Percentiles rank a stretch among this genome's conserved stretches.
phyloP scores from a whole-genome alignment of 2,888 invertebrate genomes.

The Apamea crenata region DNA sequence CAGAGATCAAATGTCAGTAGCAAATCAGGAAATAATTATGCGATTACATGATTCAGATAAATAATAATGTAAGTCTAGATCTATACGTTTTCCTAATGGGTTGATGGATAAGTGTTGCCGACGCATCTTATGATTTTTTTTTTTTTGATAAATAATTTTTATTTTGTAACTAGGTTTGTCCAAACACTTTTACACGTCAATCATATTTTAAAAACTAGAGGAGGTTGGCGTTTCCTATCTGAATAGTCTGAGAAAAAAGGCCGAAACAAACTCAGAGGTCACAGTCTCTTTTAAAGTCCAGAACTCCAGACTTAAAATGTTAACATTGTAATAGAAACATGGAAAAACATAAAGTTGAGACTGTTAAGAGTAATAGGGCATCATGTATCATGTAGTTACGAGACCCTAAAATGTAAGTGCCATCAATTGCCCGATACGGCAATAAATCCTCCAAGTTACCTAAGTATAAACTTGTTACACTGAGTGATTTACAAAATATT shows the following conservation, averaged over 20 bases:
- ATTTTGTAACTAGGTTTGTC: too few relatives aligned
- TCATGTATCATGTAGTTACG: constrained; percentile 51
- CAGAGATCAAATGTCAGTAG: constrained; percentile 45
- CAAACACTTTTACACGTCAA: too few relatives aligned
- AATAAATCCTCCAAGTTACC: constrained; percentile 56
- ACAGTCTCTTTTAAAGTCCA: too few relatives aligned
- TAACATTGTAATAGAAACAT: not conserved
- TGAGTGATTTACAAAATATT: constrained; percentile 59
- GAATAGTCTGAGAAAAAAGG: too few relatives aligned
- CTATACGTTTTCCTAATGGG: not conserved
- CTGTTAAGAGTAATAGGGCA: constrained; percentile 21
- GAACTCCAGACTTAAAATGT: not conserved
- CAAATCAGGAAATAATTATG: constrained; percentile 53
- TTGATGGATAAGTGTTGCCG: not conserved
- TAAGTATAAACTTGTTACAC: constrained; percentile 52
- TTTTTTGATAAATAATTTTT: too few relatives aligned
- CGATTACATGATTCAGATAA: constrained; percentile 36
- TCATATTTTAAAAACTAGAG: too few relatives aligned
- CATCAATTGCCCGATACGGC: constrained; percentile 42
- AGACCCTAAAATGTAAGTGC: constrained; percentile 43
- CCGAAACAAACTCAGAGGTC: too few relatives aligned
- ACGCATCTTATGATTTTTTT: not conserved
- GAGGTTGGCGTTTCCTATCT: too few relatives aligned
- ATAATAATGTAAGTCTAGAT: constrained; percentile 21
- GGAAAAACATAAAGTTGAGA: constrained; percentile 4